Evolutionary conservation across 2,113 vertebrate genomes (phyloP).

Genomic region (Percopsis transmontana): DNA sequence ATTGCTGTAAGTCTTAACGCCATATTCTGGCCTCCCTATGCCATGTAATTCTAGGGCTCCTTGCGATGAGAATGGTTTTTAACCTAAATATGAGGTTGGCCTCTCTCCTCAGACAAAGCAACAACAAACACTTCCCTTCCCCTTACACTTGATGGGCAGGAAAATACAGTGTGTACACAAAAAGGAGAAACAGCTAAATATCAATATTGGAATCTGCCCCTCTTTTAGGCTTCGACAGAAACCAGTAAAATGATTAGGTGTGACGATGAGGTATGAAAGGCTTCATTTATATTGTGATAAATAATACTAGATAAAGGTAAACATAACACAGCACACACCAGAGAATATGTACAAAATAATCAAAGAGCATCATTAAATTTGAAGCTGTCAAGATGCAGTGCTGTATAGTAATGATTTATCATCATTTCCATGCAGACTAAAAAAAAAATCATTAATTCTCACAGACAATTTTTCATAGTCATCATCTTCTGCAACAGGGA

Average conservation of each 20-base stretch:
- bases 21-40: conserved; percentile 30
- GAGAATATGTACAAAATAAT: background rate
- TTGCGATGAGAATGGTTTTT: conserved; percentile 18
- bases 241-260: too few relatives aligned
- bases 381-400: too few relatives aligned
- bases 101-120: background rate
- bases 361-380: too few relatives aligned
- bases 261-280: background rate
- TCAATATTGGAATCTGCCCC: conserved; percentile 20
- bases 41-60: conserved; percentile 5
- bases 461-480: background rate
- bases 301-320: too few relatives aligned
- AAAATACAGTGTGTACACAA: conserved; percentile 26
- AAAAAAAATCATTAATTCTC: background rate
- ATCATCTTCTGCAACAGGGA: background rate
- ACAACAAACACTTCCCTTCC: background rate
- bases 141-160: conserved; percentile 3
- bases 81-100: conserved; percentile 22
- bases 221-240: background rate
- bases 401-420: too few relatives aligned
- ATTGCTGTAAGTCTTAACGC: background rate
- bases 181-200: background rate
- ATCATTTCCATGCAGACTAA: too few relatives aligned
- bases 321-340: too few relatives aligned
- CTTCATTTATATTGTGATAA: conserved; percentile 4